Evolutionary conservation across 30 jellyfish, hydroid and myxozoan genomes (phyloP), one percentile per base, ranked within the genome.

Genomic region (Aurelia coerulea): DNA sequence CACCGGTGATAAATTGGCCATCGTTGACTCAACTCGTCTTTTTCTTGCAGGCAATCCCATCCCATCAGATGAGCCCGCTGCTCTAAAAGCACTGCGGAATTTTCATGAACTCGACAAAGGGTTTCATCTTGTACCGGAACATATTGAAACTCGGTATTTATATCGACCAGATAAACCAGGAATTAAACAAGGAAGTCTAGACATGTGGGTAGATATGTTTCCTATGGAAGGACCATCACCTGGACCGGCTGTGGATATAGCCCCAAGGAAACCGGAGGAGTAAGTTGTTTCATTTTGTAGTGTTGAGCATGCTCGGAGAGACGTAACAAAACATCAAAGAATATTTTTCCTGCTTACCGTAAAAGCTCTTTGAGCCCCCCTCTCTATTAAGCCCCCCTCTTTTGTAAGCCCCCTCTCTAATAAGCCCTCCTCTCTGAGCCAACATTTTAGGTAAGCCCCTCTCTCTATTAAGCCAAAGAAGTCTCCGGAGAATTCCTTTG

Each of bases 201-300:
- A 90, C 64, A 83, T 89, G 94, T 94, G 99, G 99, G 92, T 90
- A 18, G 99, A 94, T 68, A 84, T 94, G 72, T 94, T 89, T 68
- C 95, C 96, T 10, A 80, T 74, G 73, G 95, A 78, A 56, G 90
- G 91, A 10, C 85, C 90, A 1, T 19, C 87, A 1, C 87, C 92
- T 2, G 92, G 92, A 18, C 91, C 90, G 2, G 96, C 98, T 14
- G 92, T 96, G 16, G 97, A 96, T 85, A 96, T 96, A 62, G 62
- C 95, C 15, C 86, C 83, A 51, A 85, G 92, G 19, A 87, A 90
- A 51, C 99, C 99, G 10, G 89, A 79, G 51, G 96, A 96, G 93
- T 96, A 65, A 88, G 96, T 51, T 15, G n/a, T 78, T 74, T 46
- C 7, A 46, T 9, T 46, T 46, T 46, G 50, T n/a, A n/a, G n/a